These are phyloP conservation scores for Heliconius hewitsoni DNA, from an alignment of 1,140 invertebrate genomes.

Conservation along the genomic window DNA sequence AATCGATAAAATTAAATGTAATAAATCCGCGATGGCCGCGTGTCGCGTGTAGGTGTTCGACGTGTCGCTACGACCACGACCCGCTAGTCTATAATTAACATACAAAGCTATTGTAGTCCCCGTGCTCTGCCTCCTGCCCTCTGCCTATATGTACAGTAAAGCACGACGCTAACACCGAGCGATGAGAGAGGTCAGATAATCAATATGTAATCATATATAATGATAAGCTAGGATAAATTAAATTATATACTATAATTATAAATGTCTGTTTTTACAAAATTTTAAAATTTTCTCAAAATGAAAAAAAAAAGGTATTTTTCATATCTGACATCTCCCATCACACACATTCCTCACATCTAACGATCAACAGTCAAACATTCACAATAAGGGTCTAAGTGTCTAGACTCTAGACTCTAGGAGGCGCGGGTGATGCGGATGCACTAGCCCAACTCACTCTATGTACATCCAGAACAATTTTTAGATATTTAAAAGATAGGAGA, in stretches of 20 bases:
- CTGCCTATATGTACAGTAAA: background rate
- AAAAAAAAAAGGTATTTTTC: background rate
- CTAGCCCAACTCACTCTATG: constrained; percentile 60
- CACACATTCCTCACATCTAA: constrained; percentile 34
- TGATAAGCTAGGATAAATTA: background rate
- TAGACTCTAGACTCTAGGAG: constrained; percentile 44
- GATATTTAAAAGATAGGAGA: constrained; percentile 38
- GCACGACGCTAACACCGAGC: constrained; percentile 26
- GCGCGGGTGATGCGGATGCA: constrained; percentile 67
- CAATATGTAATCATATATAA: background rate
- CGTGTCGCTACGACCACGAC: background rate
- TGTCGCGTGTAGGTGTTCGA: background rate
- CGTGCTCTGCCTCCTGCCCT: constrained; percentile 31
- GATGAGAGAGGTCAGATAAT: constrained; percentile 41
- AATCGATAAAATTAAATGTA: background rate
- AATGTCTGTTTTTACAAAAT: background rate
- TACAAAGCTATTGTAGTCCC: constrained; percentile 52
- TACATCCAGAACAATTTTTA: constrained; percentile 75
- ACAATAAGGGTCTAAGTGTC: constrained; percentile 49
- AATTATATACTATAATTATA: background rate
- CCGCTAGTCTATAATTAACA: constrained; percentile 56
- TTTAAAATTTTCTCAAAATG: background rate
- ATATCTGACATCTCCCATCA: constrained; percentile 39
- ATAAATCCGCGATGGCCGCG: background rate
- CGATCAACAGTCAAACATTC: constrained; percentile 55